These are phyloP conservation scores for Pseudococcus jackbeardsleyi DNA, from an alignment of 2,888 invertebrate species.

Conservation along the genomic window DNA sequence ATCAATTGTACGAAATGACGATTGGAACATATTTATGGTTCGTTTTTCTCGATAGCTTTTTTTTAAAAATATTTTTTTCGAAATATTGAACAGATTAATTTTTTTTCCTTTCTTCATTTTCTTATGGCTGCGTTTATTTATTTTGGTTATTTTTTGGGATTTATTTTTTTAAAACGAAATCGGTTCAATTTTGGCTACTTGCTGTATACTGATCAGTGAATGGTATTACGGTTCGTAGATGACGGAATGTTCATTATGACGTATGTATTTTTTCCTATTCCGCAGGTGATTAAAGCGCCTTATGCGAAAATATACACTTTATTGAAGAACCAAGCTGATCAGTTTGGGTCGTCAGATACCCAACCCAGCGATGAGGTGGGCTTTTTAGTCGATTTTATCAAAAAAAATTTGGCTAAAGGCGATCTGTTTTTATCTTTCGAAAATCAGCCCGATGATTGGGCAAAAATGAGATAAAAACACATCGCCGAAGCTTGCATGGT, in stretches of 20 bases:
- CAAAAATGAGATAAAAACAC: not conserved
- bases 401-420: not conserved
- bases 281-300: slow-evolving; percentile 95
- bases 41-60: not conserved
- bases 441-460: too few relatives aligned
- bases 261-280: slow-evolving; percentile 65
- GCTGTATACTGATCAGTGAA: not conserved
- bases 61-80: slow-evolving; percentile 38
- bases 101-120: slow-evolving; percentile 37
- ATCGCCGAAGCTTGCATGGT: slow-evolving; percentile 18
- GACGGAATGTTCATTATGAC: slow-evolving; percentile 43
- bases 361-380: slow-evolving; percentile 71
- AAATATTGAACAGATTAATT: not conserved
- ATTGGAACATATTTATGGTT: not conserved
- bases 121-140: not conserved
- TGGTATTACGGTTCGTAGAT: slow-evolving; percentile 15
- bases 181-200: not conserved
- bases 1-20: not conserved
- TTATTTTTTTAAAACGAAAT: not conserved
- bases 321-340: slow-evolving; percentile 90
- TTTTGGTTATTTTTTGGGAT: not conserved
- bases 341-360: slow-evolving; percentile 79
- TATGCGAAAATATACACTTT: slow-evolving; percentile 97
- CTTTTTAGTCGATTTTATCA: slow-evolving; percentile 40
- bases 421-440: not conserved